Conservation (phyloP, 2,113 vertebrate species). For the Aspiorhynchus laticeps region DNA sequence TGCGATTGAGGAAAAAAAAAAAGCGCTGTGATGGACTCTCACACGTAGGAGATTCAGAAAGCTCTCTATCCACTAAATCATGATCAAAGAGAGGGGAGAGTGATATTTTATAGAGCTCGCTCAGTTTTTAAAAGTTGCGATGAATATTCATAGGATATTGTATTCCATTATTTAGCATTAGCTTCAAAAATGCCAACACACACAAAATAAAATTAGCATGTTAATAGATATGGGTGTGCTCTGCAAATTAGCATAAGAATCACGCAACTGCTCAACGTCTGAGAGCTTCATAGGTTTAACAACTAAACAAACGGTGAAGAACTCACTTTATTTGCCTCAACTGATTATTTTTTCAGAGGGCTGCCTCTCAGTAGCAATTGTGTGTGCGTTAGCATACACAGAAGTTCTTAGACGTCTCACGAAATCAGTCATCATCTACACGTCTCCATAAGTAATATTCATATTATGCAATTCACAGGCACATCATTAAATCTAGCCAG, state of each 20-base stretch:
- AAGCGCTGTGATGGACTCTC: slow-evolving; percentile 11
- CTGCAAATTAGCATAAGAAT: slow-evolving; percentile 61
- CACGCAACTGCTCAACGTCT: slow-evolving; percentile 46
- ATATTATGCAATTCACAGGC: slow-evolving; percentile 61
- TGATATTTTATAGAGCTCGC: slow-evolving; percentile 42
- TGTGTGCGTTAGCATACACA: slow-evolving; percentile 7
- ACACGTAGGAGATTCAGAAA: slow-evolving; percentile 8
- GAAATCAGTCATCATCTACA: slow-evolving; percentile 40
- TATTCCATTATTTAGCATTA: slow-evolving; percentile 60
- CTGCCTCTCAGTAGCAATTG: not conserved
- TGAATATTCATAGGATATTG: slow-evolving; percentile 55
- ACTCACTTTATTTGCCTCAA: slow-evolving; percentile 29
- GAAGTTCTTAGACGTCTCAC: slow-evolving; percentile 9
- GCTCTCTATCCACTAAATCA: slow-evolving; percentile 25
- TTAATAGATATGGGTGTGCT: slow-evolving; percentile 64
- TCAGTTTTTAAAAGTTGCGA: slow-evolving; percentile 47
- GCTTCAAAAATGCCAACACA: slow-evolving; percentile 53
- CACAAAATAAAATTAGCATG: slow-evolving; percentile 57
- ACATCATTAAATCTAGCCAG: slow-evolving; percentile 62
- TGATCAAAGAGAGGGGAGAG: slow-evolving; percentile 37
- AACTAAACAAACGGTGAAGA: slow-evolving; percentile 36
- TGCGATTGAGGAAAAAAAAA: not conserved
- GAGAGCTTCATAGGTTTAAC: slow-evolving; percentile 50
- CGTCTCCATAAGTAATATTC: slow-evolving; percentile 32
- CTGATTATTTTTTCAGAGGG: not conserved